Conservation (phyloP, 2,113 vertebrate genomes). For the Trinectes maculatus region DNA sequence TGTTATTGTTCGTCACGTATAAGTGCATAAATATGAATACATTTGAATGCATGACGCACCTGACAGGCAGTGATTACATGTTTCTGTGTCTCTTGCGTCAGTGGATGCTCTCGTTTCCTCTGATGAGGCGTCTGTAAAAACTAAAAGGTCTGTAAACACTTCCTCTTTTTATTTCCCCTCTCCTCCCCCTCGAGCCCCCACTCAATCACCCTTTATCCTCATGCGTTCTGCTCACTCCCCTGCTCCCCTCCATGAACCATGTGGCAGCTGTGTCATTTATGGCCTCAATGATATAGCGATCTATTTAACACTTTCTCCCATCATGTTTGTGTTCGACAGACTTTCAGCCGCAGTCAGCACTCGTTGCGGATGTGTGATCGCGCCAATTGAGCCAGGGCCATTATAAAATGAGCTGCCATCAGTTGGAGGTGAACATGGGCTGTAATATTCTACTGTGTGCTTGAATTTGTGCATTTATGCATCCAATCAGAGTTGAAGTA, state of each 20-base stretch:
- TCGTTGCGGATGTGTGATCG: conserved; percentile 7
- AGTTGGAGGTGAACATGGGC: conserved; percentile 10
- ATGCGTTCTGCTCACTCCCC: neutral
- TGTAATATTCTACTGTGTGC: neutral
- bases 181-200: neutral
- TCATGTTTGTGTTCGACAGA: conserved; percentile 17
- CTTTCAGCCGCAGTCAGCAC: conserved; percentile 40
- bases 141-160: conserved; percentile 53
- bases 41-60: conserved; percentile 53
- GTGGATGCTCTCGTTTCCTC: conserved; percentile 46
- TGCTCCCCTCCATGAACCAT: conserved; percentile 15
- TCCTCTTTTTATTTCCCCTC: conserved; percentile 32
- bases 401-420: neutral
- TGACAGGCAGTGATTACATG: conserved; percentile 62
- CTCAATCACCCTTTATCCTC: conserved; percentile 4
- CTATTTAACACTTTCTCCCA: conserved; percentile 29
- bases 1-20: conserved; percentile 25
- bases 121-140: conserved; percentile 54
- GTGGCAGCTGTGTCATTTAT: conserved; percentile 44
- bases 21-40: conserved; percentile 61
- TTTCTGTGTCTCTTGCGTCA: conserved; percentile 54
- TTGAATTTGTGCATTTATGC: neutral
- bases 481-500: neutral
- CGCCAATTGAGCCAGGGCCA: conserved; percentile 5
- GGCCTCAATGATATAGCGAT: conserved; percentile 47